Conservation (phyloP, 2,888 invertebrate species). For the Orthosia cruda region DNA sequence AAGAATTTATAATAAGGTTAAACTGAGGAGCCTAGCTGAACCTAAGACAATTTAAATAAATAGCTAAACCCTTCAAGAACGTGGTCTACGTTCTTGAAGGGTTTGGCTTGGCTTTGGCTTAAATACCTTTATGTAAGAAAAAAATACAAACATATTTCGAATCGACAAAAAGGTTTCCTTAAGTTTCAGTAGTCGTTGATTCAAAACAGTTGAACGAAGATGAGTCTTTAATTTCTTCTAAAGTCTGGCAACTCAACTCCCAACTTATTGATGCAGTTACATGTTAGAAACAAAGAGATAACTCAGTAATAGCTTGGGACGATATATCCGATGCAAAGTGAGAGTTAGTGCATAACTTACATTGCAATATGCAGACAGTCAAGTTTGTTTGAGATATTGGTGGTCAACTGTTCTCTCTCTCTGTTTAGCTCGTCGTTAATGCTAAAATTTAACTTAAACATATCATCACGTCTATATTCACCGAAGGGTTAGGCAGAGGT, state of each 20-base stretch:
- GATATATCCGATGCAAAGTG: not conserved
- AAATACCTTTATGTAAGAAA: too few species aligned
- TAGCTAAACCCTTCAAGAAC: not conserved
- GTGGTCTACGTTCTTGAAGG: too few species aligned
- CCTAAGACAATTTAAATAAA: not conserved
- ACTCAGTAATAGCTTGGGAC: constrained; percentile 16
- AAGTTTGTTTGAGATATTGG: not conserved
- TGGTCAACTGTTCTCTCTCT: not conserved
- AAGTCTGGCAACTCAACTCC: constrained; percentile 11
- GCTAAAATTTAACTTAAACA: too few species aligned
- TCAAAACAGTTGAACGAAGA: constrained; percentile 7
- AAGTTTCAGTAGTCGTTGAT: not conserved
- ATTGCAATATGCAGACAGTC: not conserved
- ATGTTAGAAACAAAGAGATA: not conserved
- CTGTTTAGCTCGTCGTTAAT: not conserved
- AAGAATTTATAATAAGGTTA: not conserved
- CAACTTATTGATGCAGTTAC: constrained; percentile 6
- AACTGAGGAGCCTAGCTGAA: not conserved
- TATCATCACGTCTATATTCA: too few species aligned
- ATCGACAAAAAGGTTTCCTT: not conserved
- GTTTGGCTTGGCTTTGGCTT: too few species aligned
- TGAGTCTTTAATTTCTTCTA: constrained; percentile 7
- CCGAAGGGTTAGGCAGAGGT: too few species aligned
- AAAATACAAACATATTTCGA: too few species aligned
- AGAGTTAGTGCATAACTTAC: not conserved